phyloP scores from a whole-genome alignment of 2,797 vertebrate species.

The Lagorchestes hirsutus region DNA sequence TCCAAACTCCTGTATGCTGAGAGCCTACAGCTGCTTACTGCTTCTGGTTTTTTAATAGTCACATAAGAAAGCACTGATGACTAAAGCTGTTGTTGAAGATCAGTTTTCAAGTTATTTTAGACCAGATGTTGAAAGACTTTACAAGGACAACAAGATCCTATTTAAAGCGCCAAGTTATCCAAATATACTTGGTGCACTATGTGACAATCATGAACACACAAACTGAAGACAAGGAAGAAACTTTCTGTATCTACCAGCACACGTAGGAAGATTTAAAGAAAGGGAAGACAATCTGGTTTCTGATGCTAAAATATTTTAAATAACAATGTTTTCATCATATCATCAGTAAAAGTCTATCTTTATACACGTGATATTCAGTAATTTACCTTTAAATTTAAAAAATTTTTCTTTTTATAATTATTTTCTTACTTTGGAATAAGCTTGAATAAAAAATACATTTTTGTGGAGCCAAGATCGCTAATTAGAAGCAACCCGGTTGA shows the following conservation, averaged over 20 bases:
- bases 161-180: background rate
- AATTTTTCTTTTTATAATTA: background rate
- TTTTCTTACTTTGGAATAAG: background rate
- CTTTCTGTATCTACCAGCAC: background rate
- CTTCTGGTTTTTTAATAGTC: background rate
- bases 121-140: background rate
- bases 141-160: background rate
- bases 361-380: background rate
- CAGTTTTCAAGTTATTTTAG: background rate
- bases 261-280: background rate
- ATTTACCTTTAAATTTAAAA: background rate
- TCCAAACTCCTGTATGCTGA: background rate
- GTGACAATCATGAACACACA: background rate
- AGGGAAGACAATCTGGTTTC: background rate
- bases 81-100: background rate
- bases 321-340: background rate
- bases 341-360: background rate
- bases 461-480: background rate
- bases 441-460: background rate
- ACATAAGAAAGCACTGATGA: background rate
- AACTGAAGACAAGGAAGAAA: background rate
- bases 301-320: slow-evolving; percentile 2
- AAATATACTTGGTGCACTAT: background rate
- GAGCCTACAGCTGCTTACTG: background rate
- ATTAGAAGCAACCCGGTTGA: background rate